Percentiles rank a stretch among this genome's conserved stretches.
Evolutionary conservation across 2,888 invertebrate species (phyloP).

Genomic region (Hypselothyrea guttata): DNA sequence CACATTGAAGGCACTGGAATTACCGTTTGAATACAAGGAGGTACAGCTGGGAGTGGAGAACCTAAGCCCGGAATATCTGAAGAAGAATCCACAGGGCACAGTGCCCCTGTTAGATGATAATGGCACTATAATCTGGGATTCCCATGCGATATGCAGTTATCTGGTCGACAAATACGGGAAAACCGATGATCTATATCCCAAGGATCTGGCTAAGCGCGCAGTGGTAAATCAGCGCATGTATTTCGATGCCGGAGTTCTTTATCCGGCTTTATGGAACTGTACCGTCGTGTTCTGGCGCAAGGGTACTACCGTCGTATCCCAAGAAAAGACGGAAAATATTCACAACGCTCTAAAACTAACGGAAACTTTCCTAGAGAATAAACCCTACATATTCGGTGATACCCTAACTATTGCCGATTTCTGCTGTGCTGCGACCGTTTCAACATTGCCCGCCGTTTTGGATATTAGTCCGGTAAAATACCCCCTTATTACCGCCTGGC

Average conservation of each 20-base stretch:
- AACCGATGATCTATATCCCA: slow-evolving; percentile 36
- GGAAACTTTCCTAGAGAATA: slow-evolving; percentile 48
- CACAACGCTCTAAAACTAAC: slow-evolving; percentile 40
- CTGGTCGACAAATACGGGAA: slow-evolving; percentile 41
- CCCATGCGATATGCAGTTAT: slow-evolving; percentile 43
- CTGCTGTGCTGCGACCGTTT: slow-evolving; percentile 46
- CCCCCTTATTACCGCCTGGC: slow-evolving; percentile 64
- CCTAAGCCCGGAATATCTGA: slow-evolving; percentile 52
- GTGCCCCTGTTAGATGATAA: slow-evolving; percentile 59
- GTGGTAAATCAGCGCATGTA: slow-evolving; percentile 62
- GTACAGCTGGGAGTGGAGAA: slow-evolving; percentile 42
- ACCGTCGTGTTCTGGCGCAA: slow-evolving; percentile 24
- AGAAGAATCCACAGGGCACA: slow-evolving; percentile 84
- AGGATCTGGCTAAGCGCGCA: slow-evolving; percentile 34
- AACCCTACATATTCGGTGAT: slow-evolving; percentile 59
- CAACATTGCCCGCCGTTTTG: slow-evolving; percentile 38
- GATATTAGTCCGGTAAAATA: slow-evolving; percentile 52
- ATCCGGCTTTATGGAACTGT: slow-evolving; percentile 36
- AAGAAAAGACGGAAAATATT: slow-evolving; percentile 46
- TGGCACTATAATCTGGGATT: slow-evolving; percentile 29
- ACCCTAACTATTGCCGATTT: slow-evolving; percentile 71
- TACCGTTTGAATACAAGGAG: slow-evolving; percentile 79
- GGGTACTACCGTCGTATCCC: slow-evolving; percentile 36
- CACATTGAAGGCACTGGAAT: slow-evolving; percentile 85
- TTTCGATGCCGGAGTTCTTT: slow-evolving; percentile 50